These are phyloP conservation scores for Sebastes steindachneri DNA, from an alignment of 2,797 vertebrate genomes.

Conservation along the genomic window DNA sequence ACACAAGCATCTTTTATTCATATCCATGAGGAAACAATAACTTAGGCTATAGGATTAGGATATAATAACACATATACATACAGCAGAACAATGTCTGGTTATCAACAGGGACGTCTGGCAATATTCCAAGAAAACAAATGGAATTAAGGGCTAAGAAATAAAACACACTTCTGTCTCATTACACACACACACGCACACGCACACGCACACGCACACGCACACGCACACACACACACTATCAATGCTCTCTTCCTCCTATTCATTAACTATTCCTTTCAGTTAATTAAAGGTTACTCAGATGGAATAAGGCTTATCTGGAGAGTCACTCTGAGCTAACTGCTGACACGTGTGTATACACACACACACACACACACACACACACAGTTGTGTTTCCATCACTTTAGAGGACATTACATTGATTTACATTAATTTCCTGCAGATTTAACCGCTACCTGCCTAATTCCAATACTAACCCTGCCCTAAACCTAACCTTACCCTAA, in stretches of 20 bases:
- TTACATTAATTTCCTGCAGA: too few relatives aligned
- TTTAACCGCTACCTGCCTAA: not conserved
- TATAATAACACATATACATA: not conserved
- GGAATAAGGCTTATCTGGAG: constrained; percentile 67
- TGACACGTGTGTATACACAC: constrained; percentile 5
- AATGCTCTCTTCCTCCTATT: constrained; percentile 15
- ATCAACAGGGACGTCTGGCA: not conserved
- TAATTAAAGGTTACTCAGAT: constrained; percentile 70
- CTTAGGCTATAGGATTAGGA: not conserved
- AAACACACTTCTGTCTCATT: not conserved
- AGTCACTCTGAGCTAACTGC: constrained; percentile 48
- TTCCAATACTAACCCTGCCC: not conserved
- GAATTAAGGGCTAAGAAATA: not conserved
- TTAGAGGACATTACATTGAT: not conserved
- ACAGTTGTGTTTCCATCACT: not conserved
- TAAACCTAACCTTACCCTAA: not conserved
- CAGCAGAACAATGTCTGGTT: not conserved
- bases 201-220: constrained; percentile 70
- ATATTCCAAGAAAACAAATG: not conserved
- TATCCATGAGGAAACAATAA: not conserved
- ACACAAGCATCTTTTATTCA: not conserved
- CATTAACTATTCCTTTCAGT: constrained; percentile 63
- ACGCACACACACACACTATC: constrained; percentile 72
- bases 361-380: not conserved
- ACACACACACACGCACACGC: constrained; percentile 61